Conservation (phyloP, 2,888 invertebrate genomes). For the Apomyelois bistriatella region DNA sequence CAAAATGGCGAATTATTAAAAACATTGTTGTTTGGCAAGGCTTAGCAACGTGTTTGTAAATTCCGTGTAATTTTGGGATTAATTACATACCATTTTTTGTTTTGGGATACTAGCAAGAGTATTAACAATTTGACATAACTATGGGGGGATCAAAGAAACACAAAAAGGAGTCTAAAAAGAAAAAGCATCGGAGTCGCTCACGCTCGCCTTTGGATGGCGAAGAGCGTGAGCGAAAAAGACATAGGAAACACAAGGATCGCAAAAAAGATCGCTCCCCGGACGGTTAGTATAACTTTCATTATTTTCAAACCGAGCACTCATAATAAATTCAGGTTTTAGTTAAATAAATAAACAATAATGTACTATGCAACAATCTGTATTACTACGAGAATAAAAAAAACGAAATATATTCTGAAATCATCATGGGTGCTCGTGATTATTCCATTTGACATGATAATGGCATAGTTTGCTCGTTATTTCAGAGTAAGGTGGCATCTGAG, state of each 20-base stretch:
- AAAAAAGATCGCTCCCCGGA: slow-evolving; percentile 77
- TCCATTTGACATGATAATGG: slow-evolving; percentile 69
- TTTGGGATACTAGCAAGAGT: neutral
- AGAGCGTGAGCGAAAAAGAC: slow-evolving; percentile 76
- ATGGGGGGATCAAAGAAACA: slow-evolving; percentile 89
- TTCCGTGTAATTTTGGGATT: no score
- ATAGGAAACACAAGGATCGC: slow-evolving; percentile 78
- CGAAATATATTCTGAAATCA: slow-evolving; percentile 32
- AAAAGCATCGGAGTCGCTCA: slow-evolving; percentile 82
- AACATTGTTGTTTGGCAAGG: no score
- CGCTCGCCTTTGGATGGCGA: slow-evolving; percentile 78
- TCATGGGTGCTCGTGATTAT: slow-evolving; percentile 43
- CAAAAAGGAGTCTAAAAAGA: slow-evolving; percentile 84
- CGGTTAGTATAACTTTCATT: slow-evolving; percentile 64
- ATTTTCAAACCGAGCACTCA: slow-evolving; percentile 36
- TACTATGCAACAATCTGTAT: neutral
- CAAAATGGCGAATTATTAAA: no score
- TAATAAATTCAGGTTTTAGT: slow-evolving; percentile 27
- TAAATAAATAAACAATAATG: no score
- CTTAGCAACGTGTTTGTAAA: no score
- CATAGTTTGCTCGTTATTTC: slow-evolving; percentile 78
- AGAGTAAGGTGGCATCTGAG: slow-evolving; percentile 68
- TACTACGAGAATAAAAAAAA: neutral
- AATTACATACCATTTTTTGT: no score
- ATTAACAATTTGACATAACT: neutral